phyloP scores from a whole-genome alignment of 1,140 invertebrate genomes.

The Stegodyphus mimosarum region DNA sequence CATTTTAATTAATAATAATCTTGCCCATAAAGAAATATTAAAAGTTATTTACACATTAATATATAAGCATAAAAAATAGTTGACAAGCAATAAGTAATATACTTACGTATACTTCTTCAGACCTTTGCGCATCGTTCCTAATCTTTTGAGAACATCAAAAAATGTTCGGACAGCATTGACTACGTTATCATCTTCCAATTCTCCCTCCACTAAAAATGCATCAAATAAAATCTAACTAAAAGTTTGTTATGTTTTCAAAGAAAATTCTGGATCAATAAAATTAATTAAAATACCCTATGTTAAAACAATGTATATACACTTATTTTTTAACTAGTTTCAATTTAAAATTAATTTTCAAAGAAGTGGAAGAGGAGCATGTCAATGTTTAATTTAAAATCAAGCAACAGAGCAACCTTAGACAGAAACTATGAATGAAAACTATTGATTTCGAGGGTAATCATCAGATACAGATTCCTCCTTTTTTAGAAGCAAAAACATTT shows the following conservation, averaged over 20 bases:
- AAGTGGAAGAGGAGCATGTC: no score
- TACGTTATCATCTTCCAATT: constrained; percentile 29
- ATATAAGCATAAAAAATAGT: neutral
- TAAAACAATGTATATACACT: neutral
- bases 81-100: neutral
- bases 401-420: no score
- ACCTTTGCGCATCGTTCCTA: constrained; percentile 25
- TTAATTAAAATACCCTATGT: neutral
- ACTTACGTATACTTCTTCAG: constrained; percentile 39
- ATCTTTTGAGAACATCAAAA: constrained; percentile 45
- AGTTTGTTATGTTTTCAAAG: no score
- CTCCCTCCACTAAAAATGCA: constrained; percentile 28
- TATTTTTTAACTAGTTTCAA: neutral
- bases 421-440: no score
- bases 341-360: neutral
- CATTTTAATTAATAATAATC: no score
- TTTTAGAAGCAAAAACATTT: no score
- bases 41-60: neutral
- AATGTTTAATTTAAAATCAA: no score
- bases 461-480: no score
- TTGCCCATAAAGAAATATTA: neutral
- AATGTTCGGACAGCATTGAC: constrained; percentile 33
- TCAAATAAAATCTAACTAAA: no score
- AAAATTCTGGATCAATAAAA: no score
- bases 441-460: no score